Conservation (phyloP, 2,888 invertebrate genomes). For the Acanthopleura granulata region DNA sequence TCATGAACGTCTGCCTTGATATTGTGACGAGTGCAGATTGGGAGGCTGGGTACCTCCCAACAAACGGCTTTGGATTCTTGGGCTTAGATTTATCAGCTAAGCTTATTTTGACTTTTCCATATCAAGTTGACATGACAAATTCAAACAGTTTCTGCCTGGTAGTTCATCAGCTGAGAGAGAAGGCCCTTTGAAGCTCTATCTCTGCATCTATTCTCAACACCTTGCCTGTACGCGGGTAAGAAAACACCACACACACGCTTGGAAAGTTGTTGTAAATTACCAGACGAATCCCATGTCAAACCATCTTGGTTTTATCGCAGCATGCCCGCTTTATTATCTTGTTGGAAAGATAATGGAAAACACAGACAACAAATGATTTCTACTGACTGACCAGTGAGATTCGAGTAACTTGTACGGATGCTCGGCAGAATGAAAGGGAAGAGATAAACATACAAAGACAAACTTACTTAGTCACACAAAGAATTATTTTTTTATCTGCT, state of each 20-base stretch:
- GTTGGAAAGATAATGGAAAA: no score
- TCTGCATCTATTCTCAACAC: not conserved
- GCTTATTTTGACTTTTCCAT: slow-evolving; percentile 24
- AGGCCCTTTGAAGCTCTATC: not conserved
- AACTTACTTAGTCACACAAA: no score
- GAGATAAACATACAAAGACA: no score
- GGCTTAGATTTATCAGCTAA: slow-evolving; percentile 30
- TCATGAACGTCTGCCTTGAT: no score
- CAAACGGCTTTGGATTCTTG: not conserved
- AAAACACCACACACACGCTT: not conserved
- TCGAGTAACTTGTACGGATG: no score
- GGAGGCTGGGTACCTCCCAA: no score
- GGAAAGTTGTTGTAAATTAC: slow-evolving; percentile 7
- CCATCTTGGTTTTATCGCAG: not conserved
- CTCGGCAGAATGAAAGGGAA: no score
- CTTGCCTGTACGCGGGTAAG: not conserved
- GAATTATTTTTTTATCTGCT: no score
- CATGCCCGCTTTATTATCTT: no score
- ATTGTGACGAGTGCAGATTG: no score
- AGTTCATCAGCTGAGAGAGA: not conserved
- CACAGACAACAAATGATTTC: no score
- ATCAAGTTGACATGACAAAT: slow-evolving; percentile 15
- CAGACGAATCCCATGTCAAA: not conserved
- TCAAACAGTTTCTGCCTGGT: not conserved
- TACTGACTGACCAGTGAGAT: no score